A percentile compares a stretch with the other conserved stretches of the same genome.
These are phyloP conservation scores for Campaea margaritaria DNA, from an alignment of 2,888 invertebrate species.

Conservation along the genomic window DNA sequence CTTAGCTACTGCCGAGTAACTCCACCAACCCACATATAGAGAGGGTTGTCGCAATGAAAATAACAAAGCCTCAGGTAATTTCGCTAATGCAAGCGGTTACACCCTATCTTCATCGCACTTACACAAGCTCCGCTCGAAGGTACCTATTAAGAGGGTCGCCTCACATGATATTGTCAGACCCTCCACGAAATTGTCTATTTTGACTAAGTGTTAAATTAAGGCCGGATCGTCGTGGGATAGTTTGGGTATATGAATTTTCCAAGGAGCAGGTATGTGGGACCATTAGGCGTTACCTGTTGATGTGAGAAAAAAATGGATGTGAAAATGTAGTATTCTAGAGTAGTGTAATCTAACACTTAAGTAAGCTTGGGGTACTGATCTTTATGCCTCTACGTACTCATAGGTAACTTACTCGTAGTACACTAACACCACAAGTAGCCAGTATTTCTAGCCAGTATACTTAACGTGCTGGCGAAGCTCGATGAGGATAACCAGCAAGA, in stretches of 20 bases:
- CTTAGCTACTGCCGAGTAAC: conserved; percentile 10
- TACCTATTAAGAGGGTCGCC: conserved; percentile 79
- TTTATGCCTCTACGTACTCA: no score
- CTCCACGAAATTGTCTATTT: conserved; percentile 70
- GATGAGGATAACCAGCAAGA: no score
- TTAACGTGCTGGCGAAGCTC: no score
- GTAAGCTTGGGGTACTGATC: no score
- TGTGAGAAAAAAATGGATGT: conserved; percentile 10
- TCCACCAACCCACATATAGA: conserved; percentile 40
- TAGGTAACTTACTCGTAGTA: no score
- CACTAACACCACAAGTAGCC: no score
- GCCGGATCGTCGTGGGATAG: conserved; percentile 50
- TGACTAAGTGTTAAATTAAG: conserved; percentile 74
- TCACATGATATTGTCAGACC: conserved; percentile 69
- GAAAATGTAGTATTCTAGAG: not conserved
- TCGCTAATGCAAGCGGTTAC: conserved; percentile 84
- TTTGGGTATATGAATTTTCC: conserved; percentile 50
- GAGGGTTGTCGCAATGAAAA: conserved; percentile 80
- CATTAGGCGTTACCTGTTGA: conserved; percentile 33
- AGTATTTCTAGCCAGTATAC: no score
- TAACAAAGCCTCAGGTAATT: conserved; percentile 83
- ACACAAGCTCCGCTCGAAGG: conserved; percentile 69
- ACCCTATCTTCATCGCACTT: conserved; percentile 80
- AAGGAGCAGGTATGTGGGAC: conserved; percentile 40
- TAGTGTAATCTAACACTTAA: no score